Evolutionary conservation across 2,888 invertebrate species (phyloP), one percentile per base, ranked within the genome.

Genomic region (Taphrorychus bicolor): DNA sequence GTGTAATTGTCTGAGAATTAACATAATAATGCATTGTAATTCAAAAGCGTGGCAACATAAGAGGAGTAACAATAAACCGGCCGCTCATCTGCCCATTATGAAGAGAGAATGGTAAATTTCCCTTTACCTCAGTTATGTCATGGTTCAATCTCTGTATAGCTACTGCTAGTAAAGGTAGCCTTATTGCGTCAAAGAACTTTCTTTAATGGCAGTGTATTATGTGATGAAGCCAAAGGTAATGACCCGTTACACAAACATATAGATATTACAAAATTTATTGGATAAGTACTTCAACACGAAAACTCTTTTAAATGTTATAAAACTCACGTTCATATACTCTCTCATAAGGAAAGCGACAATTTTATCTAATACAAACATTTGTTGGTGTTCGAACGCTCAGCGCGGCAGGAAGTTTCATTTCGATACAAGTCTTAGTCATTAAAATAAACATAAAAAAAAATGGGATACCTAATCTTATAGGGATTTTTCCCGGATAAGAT

Each of bases 281-380:
- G n/a, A n/a, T 45, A 51, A 51, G 7, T 11, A 2, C 21, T 51
- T 17, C n/a, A 23, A 21, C 18, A 61, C 62, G 19, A 67, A 67
- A 67, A 67, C 67, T 67, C 67, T 21, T 22, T 11, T 32, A 40
- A 18, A 61, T 49, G 22, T 61, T 57, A 57, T 56, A 61, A 66
- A 66, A 57, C 61, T 61, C 61, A 66, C 53, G 58, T 32, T 49
- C 58, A n/a, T 56, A 60, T 60, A 59, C 18, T 23, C 17, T 17
- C 45, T 14, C 5, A 45, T 45, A 52, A 51, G 67, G 53, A 58
- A 63, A 61, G 60, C 54, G 61, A 66, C 41, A 62, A 41, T 58
- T 61, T 62, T 67, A 63, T 67, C 67, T 67, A 58, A 54, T 51
- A 58, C 57, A 67, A 67, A 59, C 62, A 67, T 67, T 57, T 53